Evolutionary conservation across 1,140 invertebrate genomes (phyloP).

Genomic region (Apis laboriosa): DNA sequence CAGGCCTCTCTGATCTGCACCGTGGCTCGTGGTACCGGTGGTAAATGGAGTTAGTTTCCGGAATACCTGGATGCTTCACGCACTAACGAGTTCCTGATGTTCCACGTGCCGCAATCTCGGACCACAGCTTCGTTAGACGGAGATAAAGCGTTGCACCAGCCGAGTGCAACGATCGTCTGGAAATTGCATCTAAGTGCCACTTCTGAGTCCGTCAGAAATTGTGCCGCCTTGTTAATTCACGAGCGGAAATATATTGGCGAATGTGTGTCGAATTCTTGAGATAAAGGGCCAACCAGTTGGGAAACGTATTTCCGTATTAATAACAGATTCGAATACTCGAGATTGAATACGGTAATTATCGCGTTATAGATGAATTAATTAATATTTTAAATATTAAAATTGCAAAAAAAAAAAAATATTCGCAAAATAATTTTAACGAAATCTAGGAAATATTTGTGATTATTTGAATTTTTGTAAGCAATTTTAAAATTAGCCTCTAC

Average conservation of each 20-base stretch:
- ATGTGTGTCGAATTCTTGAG: not conserved
- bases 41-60: conserved; percentile 70
- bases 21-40: conserved; percentile 31
- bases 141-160: conserved; percentile 51
- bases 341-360: no score
- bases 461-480: no score
- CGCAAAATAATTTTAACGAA: no score
- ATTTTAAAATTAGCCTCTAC: no score
- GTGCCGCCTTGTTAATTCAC: conserved; percentile 30
- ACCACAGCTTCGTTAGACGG: conserved; percentile 59
- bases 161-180: conserved; percentile 45
- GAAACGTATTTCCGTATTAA: no score
- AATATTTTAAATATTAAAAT: no score
- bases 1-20: conserved; percentile 14
- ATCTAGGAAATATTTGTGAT: no score
- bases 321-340: no score
- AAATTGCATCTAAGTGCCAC: conserved; percentile 46
- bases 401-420: no score
- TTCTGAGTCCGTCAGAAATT: conserved; percentile 36
- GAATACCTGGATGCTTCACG: conserved; percentile 64
- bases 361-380: no score
- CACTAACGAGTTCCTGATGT: conserved; percentile 66
- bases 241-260: not conserved
- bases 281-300: not conserved
- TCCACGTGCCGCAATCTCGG: conserved; percentile 60